phyloP scores from a whole-genome alignment of 2,113 vertebrate species.

The Vulpes ferrilata region DNA sequence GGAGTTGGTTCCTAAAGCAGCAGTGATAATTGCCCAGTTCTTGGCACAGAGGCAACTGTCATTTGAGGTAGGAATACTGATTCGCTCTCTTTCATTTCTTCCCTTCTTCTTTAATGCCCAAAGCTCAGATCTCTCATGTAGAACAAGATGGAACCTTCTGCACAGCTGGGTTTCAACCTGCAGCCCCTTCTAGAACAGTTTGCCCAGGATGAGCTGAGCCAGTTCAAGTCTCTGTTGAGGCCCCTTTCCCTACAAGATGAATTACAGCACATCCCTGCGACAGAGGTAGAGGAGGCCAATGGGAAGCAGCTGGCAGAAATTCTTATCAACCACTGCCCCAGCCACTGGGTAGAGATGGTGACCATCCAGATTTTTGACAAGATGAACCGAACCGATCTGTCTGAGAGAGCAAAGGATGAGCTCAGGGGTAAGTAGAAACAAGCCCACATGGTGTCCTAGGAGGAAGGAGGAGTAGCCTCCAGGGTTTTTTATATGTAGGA shows the following conservation, averaged over 20 bases:
- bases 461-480: no score
- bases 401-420: not conserved
- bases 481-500: not conserved
- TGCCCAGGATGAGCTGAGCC: not conserved
- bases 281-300: rapidly evolving
- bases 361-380: not conserved
- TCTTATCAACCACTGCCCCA: not conserved
- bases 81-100: not conserved
- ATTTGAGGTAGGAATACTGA: not conserved
- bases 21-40: not conserved
- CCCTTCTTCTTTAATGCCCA: not conserved
- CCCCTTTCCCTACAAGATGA: not conserved
- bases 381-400: not conserved
- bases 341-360: not conserved
- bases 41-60: not conserved
- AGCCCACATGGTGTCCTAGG: not conserved
- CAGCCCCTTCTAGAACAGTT: not conserved
- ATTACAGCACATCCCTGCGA: not conserved
- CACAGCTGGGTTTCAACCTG: not conserved
- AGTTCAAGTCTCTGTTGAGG: constrained; percentile 6
- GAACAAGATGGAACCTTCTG: not conserved
- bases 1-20: not conserved
- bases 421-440: not conserved
- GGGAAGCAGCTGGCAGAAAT: not conserved
- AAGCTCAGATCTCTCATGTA: not conserved